phyloP scores from a whole-genome alignment of 2,113 vertebrate genomes.

The Aptenodytes forsteri region DNA sequence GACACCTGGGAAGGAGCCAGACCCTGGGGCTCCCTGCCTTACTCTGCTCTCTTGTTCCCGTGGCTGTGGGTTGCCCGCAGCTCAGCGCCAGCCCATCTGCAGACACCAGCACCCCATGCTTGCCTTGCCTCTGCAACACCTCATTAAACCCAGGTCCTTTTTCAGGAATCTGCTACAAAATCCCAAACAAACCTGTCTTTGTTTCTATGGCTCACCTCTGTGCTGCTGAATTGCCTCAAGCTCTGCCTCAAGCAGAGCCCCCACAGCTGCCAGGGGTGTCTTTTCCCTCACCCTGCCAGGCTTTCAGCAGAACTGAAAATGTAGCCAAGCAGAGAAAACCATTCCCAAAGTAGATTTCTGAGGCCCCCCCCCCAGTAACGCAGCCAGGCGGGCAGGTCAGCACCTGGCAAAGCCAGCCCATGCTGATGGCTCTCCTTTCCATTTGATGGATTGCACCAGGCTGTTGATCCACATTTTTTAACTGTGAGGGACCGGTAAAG shows the following conservation, averaged over 20 bases:
- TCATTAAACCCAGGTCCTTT: background rate
- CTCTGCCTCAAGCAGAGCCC: background rate
- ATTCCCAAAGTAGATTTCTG: background rate
- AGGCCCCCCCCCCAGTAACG: background rate
- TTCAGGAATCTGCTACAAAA: background rate
- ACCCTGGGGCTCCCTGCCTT: background rate
- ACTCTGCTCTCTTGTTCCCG: background rate
- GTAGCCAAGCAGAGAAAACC: background rate
- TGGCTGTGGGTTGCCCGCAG: background rate
- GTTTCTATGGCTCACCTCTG: background rate
- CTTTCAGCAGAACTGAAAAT: background rate
- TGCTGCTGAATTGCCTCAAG: background rate
- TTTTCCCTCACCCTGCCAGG: background rate
- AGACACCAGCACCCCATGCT: background rate
- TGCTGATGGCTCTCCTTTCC: background rate
- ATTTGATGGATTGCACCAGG: background rate
- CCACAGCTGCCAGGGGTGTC: background rate
- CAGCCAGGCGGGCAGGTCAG: background rate
- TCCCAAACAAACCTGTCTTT: background rate
- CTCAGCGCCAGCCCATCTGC: background rate
- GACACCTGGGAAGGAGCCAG: background rate
- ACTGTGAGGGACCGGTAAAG: background rate
- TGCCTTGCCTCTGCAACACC: background rate
- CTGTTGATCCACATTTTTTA: background rate
- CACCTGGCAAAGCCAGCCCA: background rate